These are phyloP conservation scores for Ptychobarbus kaznakovi DNA, from an alignment of 2,797 vertebrate genomes.

Conservation along the genomic window DNA sequence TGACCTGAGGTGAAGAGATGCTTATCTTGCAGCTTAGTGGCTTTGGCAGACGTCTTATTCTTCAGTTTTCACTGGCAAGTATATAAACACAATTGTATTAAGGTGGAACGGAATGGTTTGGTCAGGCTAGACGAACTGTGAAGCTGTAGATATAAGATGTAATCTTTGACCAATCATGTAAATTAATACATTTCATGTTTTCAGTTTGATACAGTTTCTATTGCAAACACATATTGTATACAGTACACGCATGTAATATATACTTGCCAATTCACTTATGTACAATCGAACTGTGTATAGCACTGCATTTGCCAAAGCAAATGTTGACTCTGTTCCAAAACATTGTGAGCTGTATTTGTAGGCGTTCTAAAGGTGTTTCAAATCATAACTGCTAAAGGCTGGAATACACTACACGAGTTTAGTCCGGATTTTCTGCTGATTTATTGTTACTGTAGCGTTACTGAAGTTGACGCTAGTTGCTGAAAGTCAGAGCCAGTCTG, in stretches of 20 bases:
- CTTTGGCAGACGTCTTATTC: slow-evolving; percentile 10
- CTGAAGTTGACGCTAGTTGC: no score
- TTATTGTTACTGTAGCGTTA: no score
- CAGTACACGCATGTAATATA: neutral
- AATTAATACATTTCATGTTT: neutral
- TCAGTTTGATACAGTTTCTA: slow-evolving; percentile 15
- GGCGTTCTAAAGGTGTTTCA: neutral
- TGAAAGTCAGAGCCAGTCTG: no score
- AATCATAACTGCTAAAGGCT: neutral
- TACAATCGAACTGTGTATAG: neutral
- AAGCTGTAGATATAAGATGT: neutral
- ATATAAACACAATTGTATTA: neutral
- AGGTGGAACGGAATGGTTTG: slow-evolving; percentile 11
- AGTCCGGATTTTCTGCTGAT: no score
- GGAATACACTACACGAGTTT: neutral
- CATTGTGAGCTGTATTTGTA: neutral
- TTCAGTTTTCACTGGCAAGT: neutral
- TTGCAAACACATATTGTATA: neutral
- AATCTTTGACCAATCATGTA: neutral
- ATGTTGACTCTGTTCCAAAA: neutral
- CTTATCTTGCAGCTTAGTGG: slow-evolving; percentile 22
- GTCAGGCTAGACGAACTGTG: neutral
- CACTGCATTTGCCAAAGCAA: neutral
- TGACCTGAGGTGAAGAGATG: slow-evolving; percentile 36
- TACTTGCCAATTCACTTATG: neutral